Evolutionary conservation across 2,113 vertebrate species (phyloP), one percentile per base, ranked within the genome.

Genomic region (Caloenas nicobarica): DNA sequence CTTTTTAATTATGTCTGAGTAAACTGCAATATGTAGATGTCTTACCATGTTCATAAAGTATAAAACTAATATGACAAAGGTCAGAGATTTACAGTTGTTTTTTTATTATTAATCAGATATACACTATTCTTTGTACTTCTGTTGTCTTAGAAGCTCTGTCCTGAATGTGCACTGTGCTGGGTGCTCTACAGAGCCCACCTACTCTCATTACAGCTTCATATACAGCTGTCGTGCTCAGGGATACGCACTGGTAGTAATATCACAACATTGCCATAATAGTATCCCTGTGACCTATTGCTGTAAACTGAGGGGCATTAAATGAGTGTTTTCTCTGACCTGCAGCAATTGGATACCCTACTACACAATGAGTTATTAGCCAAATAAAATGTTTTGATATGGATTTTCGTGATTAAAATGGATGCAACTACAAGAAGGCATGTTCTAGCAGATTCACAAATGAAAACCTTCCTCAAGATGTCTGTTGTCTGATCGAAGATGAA

Each of bases 1-100:
- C 80, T 94, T 86, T 60, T 44, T 81, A 73, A 62, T 94, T 79
- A 74, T 64, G 68, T 96, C 51, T 78, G 76, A 74, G 46, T 71
- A 78, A 78, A 61, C 53, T 88, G 56, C 80, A 73, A 1, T 44
- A 9, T 0, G 1, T 34, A 81, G 57, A 38, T 77, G 23, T 61
- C 33, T 85, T 89, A 80, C 38, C 74, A 57, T 34, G 54, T 65
- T 90, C 57, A 51, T 54, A 33, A 93, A 86, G 40, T 17, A 31
- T 65, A 57, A 80, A 76, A 80, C 29, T 28, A 62, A 18, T 14
- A 9, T 0, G 3, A 40, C 8, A 46, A 53, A 80, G 38, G 53
- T 53, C 50, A 76, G 58, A 62, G 25, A 58, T 58, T 26, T 33
- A 60, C 31, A 26, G 36, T 48, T 70, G 25, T 31, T 88, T 79